Evolutionary conservation across 1,140 invertebrate species (phyloP).

Genomic region (Pseudoatta argentina): DNA sequence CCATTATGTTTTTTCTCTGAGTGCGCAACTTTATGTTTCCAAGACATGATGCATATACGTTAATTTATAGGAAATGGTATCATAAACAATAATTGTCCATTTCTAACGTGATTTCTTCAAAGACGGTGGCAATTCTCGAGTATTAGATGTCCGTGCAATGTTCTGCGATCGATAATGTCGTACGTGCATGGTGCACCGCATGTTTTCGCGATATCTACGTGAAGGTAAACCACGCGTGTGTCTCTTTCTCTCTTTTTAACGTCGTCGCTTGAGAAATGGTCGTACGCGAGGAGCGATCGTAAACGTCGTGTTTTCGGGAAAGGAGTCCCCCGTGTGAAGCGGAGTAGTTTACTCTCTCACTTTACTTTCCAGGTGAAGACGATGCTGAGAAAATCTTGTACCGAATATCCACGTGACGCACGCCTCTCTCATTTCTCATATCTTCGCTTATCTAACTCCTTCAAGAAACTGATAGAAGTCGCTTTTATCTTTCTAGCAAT

Average conservation of each 20-base stretch:
- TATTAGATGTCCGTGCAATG: constrained; percentile 28
- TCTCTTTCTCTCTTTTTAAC: constrained; percentile 16
- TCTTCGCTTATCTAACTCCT: neutral
- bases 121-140: neutral
- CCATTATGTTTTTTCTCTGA: too few relatives aligned
- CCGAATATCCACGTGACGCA: constrained; percentile 39
- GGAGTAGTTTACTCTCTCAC: constrained; percentile 34
- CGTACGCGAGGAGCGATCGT: constrained; percentile 51
- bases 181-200: constrained; percentile 2
- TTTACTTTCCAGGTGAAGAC: constrained; percentile 24
- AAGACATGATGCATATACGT: neutral
- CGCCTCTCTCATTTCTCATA: neutral
- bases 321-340: neutral
- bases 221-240: constrained; percentile 37
- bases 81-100: constrained; percentile 46
- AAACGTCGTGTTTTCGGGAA: constrained; percentile 52
- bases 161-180: constrained; percentile 39
- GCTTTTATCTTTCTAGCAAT: neutral
- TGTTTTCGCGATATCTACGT: constrained; percentile 49
- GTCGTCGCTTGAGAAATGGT: constrained; percentile 48
- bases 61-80: neutral
- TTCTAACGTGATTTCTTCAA: constrained; percentile 40
- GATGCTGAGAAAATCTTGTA: constrained; percentile 39
- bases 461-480: constrained; percentile 23
- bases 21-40: neutral